phyloP scores from a whole-genome alignment of 2,113 vertebrate species.

The Pteruthius melanotis region DNA sequence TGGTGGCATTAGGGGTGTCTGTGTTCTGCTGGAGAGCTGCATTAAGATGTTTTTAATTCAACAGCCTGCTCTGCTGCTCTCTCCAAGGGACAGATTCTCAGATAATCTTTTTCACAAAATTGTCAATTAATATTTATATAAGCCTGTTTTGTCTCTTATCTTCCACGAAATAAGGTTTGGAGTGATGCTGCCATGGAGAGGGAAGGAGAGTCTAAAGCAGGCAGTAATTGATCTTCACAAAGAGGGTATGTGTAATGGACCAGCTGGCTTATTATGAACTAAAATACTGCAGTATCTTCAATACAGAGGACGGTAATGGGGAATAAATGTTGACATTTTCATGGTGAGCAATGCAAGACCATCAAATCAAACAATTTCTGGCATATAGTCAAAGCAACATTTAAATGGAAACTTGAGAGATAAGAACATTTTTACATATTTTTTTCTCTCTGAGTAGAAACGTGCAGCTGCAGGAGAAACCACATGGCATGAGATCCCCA shows the following conservation, averaged over 20 bases:
- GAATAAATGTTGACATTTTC: conserved; percentile 59
- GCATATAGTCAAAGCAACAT: conserved; percentile 57
- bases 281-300: conserved; percentile 44
- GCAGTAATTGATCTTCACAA: conserved; percentile 36
- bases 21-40: background rate
- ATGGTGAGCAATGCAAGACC: conserved; percentile 43
- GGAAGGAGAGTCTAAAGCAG: conserved; percentile 35
- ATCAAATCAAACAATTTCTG: conserved; percentile 61
- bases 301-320: background rate
- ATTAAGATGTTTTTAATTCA: background rate
- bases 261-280: conserved; percentile 48
- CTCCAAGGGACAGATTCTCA: conserved; percentile 16
- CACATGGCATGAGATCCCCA: background rate
- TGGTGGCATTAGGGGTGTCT: background rate
- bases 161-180: conserved; percentile 8
- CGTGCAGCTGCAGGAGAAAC: background rate
- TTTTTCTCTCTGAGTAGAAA: background rate
- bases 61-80: background rate
- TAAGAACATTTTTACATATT: conserved; percentile 52
- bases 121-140: conserved; percentile 48
- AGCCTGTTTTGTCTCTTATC: conserved; percentile 26
- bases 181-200: conserved; percentile 21
- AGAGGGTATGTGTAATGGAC: conserved; percentile 28
- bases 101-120: conserved; percentile 27
- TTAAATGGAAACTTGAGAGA: background rate